Base-by-base conservation (phyloP, 35 echinoderm and acorn worm genomes). In the Ophiothrix spiculata region DNA sequence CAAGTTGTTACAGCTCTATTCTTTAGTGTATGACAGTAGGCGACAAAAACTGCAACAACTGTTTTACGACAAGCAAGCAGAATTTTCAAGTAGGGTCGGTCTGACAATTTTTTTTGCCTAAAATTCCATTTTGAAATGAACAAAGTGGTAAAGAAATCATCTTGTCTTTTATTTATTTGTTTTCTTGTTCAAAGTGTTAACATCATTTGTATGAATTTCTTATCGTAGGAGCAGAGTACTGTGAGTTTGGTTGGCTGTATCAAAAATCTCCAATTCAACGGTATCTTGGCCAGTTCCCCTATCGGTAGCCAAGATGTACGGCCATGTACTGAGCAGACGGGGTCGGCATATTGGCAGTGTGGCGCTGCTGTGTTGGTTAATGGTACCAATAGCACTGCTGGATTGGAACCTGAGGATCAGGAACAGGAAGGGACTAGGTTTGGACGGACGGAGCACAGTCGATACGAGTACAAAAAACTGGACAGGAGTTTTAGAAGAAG, bases 161-260 rank as follows among this genome's bases (percentile, higher is more conserved):
- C n/a, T n/a, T n/a, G n/a, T n/a, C n/a, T n/a, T n/a, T n/a, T n/a
- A n/a, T n/a, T n/a, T n/a, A n/a, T n/a, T n/a, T n/a, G n/a, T n/a
- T n/a, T n/a, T n/a, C n/a, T n/a, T n/a, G n/a, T n/a, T n/a, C n/a
- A 11, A 8, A 54, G 45, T 54, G 45, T 11, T 54, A 54, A 54
- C 45, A 54, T 11, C 21, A 54, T 54, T 54, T 54, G 8, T 21
- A 11, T 54, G 45, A n/a, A 25, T 69, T 69, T 69, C 16, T 69
- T 28, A 69, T 28, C 17, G 17, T 28, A 69, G 60, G 60, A 69
- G 60, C 17, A 69, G 29, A 69, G 60, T 69, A 28, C 60, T 2
- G 60, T 69, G 23, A 69, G 60, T n/a, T 69, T 69, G 17, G 60
- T 69, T 69, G 60, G 60, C 23, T 69, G 60, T 69, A 69, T 69